phyloP scores from a whole-genome alignment of 2,113 vertebrate genomes.

The Mesitornis unicolor region DNA sequence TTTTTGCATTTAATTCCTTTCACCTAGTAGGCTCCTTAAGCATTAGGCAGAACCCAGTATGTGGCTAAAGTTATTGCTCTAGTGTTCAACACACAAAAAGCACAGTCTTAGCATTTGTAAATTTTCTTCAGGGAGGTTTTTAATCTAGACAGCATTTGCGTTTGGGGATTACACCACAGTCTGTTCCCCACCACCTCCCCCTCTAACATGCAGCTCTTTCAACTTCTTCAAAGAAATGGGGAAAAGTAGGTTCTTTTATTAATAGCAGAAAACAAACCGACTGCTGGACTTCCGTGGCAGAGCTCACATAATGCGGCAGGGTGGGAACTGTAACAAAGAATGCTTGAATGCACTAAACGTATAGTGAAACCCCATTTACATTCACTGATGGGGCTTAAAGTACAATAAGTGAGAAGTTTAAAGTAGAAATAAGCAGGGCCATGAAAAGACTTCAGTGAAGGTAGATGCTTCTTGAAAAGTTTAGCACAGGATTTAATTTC shows the following conservation, averaged over 20 bases:
- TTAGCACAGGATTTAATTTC: conserved; percentile 67
- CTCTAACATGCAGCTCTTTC: conserved; percentile 76
- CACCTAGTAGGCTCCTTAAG: conserved; percentile 28
- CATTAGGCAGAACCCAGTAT: conserved; percentile 32
- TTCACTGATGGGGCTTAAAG: conserved; percentile 74
- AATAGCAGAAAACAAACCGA: conserved; percentile 81
- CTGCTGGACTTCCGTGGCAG: conserved; percentile 78
- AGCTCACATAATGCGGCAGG: conserved; percentile 75
- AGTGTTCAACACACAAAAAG: conserved; percentile 63
- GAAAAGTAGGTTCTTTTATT: conserved; percentile 76
- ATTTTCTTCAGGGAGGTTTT: conserved; percentile 71
- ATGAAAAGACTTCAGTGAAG: conserved; percentile 73
- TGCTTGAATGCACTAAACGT: conserved; percentile 78
- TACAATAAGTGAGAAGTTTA: conserved; percentile 73
- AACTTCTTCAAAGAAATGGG: conserved; percentile 78
- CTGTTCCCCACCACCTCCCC: conserved; percentile 69
- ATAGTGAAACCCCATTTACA: conserved; percentile 77
- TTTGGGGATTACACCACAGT: conserved; percentile 74
- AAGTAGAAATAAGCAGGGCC: conserved; percentile 72
- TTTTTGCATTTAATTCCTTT: conserved; percentile 51
- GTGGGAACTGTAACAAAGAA: conserved; percentile 78
- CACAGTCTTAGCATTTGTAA: conserved; percentile 67
- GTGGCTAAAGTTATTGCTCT: conserved; percentile 62
- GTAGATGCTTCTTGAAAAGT: conserved; percentile 69
- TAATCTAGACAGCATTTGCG: conserved; percentile 72